Evolutionary conservation across 53 echinoderm and acorn worm genomes (phyloP).

Genomic region (Henricia sp.): DNA sequence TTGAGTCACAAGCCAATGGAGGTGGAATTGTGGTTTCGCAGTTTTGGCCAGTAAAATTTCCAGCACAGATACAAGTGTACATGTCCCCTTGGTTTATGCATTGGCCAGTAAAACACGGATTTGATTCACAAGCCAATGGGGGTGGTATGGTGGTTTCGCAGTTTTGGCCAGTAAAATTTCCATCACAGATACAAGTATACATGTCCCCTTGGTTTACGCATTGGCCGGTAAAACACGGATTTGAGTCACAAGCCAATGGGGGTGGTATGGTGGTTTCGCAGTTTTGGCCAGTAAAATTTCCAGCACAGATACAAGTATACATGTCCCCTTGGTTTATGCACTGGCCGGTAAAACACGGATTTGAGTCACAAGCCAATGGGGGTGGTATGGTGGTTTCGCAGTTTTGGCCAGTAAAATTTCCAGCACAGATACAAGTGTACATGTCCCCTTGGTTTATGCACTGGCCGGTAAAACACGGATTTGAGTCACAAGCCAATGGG

Average conservation of each 20-base stretch:
- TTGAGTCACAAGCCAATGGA: slow-evolving; percentile 66
- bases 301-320: slow-evolving; percentile 59
- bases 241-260: slow-evolving; percentile 54
- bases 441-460: slow-evolving; percentile 47
- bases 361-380: slow-evolving; percentile 73
- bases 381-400: slow-evolving; percentile 75
- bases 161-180: slow-evolving; percentile 62
- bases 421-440: slow-evolving; percentile 67
- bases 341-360: slow-evolving; percentile 67
- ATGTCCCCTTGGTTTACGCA: slow-evolving; percentile 39
- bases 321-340: slow-evolving; percentile 48
- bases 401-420: slow-evolving; percentile 66
- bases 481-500: slow-evolving; percentile 73
- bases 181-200: slow-evolving; percentile 64
- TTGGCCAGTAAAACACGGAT: slow-evolving; percentile 63
- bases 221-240: slow-evolving; percentile 73
- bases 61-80: slow-evolving; percentile 65
- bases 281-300: slow-evolving; percentile 62
- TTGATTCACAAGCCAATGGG: slow-evolving; percentile 49
- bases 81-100: slow-evolving; percentile 33
- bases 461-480: slow-evolving; percentile 83
- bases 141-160: slow-evolving; percentile 58
- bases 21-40: slow-evolving; percentile 58
- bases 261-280: slow-evolving; percentile 65
- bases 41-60: slow-evolving; percentile 57